These are phyloP conservation scores for Morpho helenor DNA, from an alignment of 2,888 invertebrate species.

Conservation along the genomic window DNA sequence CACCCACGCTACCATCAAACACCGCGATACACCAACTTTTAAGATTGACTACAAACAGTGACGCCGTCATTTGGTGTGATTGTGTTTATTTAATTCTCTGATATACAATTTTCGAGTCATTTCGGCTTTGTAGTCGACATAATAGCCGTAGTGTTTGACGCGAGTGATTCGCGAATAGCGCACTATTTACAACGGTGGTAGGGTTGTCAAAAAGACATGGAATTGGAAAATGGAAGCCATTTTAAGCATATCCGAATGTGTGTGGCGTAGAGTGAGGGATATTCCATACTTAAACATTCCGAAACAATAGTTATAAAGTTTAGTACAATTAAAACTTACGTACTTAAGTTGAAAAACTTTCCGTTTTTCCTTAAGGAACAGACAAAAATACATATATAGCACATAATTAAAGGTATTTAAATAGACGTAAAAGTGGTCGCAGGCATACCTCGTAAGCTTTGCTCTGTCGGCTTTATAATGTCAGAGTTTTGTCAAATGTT, in stretches of 20 bases:
- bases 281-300: too few species aligned
- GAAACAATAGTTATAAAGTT: too few species aligned
- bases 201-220: conserved; percentile 14
- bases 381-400: too few species aligned
- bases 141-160: conserved; percentile 30
- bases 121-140: conserved; percentile 35
- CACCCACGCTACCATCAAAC: conserved; percentile 9
- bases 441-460: too few species aligned
- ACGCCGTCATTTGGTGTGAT: conserved; percentile 26
- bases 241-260: background rate
- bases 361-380: too few species aligned
- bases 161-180: conserved; percentile 27
- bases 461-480: too few species aligned
- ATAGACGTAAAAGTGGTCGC: too few species aligned
- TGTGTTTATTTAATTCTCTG: conserved; percentile 33
- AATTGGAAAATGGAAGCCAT: background rate
- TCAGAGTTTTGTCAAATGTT: too few species aligned
- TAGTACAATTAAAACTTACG: too few species aligned
- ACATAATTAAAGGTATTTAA: too few species aligned
- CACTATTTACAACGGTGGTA: conserved; percentile 18
- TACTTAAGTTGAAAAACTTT: too few species aligned
- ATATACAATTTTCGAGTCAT: conserved; percentile 35
- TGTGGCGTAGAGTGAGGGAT: too few species aligned
- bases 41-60: conserved; percentile 27
- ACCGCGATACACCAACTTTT: conserved; percentile 19